Evolutionary conservation across 1,140 invertebrate species (phyloP).

Genomic region (Dendrolimus punctatus): DNA sequence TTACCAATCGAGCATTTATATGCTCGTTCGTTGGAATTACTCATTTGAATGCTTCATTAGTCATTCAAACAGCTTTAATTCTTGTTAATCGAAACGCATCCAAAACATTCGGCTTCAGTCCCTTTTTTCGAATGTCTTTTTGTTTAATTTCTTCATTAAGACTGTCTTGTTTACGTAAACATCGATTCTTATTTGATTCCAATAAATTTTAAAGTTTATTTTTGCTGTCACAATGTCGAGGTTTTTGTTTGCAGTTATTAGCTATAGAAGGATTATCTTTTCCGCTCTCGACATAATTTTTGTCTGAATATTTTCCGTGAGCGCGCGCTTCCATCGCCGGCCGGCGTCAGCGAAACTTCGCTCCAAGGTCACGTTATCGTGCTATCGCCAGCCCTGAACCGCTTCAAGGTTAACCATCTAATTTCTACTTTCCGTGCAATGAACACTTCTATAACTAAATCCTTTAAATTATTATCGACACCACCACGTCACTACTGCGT

Average conservation of each 20-base stretch:
- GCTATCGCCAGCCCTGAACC: slow-evolving; percentile 53
- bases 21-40: slow-evolving; percentile 52
- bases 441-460: slow-evolving; percentile 2
- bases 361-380: slow-evolving; percentile 66
- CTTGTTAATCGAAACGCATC: slow-evolving; percentile 54
- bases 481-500: slow-evolving; percentile 38
- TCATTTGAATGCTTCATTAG: slow-evolving; percentile 53
- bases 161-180: no score
- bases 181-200: no score
- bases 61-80: slow-evolving; percentile 50
- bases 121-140: no score
- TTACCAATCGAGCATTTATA: slow-evolving; percentile 7
- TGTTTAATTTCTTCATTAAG: no score
- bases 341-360: slow-evolving; percentile 55
- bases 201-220: no score
- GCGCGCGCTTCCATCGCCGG: slow-evolving; percentile 51
- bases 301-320: slow-evolving; percentile 52
- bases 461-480: slow-evolving; percentile 15
- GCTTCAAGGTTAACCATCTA: slow-evolving; percentile 28
- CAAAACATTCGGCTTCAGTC: slow-evolving; percentile 16
- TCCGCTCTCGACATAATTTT: slow-evolving; percentile 45
- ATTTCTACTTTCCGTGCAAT: slow-evolving; percentile 12
- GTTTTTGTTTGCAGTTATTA: slow-evolving; percentile 24
- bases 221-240: slow-evolving; percentile 8
- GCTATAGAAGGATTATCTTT: slow-evolving; percentile 9